Percentiles rank a stretch among this genome's conserved stretches.
These are phyloP conservation scores for Noctilio leporinus DNA, from an alignment of 2,113 vertebrate genomes.

Conservation along the genomic window DNA sequence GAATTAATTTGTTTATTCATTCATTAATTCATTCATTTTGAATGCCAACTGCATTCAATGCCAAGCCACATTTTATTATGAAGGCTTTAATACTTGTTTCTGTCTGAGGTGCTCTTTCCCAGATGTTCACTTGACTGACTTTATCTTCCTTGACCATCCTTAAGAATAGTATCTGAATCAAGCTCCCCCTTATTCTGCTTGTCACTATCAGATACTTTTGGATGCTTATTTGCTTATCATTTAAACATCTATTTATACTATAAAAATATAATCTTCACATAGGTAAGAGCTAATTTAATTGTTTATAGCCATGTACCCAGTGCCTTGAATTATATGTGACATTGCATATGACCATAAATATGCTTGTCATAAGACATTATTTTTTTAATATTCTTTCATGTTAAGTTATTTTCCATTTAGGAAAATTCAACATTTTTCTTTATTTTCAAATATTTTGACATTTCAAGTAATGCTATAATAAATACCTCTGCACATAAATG, in stretches of 20 bases:
- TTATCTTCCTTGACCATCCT: neutral
- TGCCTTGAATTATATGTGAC: neutral
- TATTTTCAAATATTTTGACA: constrained; percentile 29
- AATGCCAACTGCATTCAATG: neutral
- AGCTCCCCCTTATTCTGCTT: neutral
- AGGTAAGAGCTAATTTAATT: neutral
- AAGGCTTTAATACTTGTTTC: neutral
- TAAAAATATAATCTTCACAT: neutral
- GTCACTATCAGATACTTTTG: neutral
- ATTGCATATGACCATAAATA: neutral
- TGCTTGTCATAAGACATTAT: neutral
- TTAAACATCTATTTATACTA: neutral
- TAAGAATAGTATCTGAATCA: neutral
- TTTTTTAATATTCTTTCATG: neutral
- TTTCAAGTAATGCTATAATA: constrained; percentile 4
- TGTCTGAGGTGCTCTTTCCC: neutral
- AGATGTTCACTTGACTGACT: neutral
- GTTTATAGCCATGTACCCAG: neutral
- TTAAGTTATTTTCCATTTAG: neutral
- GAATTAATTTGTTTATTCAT: neutral
- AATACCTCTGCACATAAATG: neutral
- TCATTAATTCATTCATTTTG: constrained; percentile 20
- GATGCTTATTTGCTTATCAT: neutral
- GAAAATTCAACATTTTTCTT: neutral
- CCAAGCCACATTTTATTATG: neutral